Evolutionary conservation across 1,140 invertebrate genomes (phyloP).

Genomic region (Drosophila bocki): DNA sequence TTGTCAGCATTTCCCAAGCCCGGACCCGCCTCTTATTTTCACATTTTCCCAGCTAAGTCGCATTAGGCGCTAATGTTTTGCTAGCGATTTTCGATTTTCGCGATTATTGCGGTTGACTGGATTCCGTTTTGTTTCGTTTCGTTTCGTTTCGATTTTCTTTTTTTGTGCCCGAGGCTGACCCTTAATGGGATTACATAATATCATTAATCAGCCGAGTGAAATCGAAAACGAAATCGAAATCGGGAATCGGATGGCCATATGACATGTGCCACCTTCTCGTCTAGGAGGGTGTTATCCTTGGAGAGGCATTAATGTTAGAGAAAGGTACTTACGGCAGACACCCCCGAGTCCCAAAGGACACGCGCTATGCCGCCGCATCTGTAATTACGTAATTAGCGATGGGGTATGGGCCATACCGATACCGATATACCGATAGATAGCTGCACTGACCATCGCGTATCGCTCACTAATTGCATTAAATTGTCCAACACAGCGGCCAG

Average conservation of each 20-base stretch:
- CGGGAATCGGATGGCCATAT: constrained; percentile 26
- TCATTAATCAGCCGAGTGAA: constrained; percentile 77
- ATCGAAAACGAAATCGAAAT: constrained; percentile 33
- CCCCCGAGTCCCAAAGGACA: constrained; percentile 36
- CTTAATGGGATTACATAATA: constrained; percentile 77
- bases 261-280: constrained; percentile 59
- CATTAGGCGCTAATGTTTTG: constrained; percentile 75
- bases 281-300: neutral
- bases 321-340: constrained; percentile 4
- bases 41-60: constrained; percentile 39
- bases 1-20: constrained; percentile 7
- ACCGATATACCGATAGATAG: constrained; percentile 21
- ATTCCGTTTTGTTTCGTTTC: constrained; percentile 12
- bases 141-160: neutral
- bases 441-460: constrained; percentile 53
- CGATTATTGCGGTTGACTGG: constrained; percentile 78
- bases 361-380: constrained; percentile 54
- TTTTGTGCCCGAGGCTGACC: constrained; percentile 12
- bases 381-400: constrained; percentile 76
- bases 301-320: neutral
- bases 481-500: constrained; percentile 66
- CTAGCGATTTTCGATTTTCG: constrained; percentile 38
- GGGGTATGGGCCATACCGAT: constrained; percentile 13
- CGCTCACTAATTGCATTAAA: constrained; percentile 81
- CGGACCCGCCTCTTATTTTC: constrained; percentile 11